These are phyloP conservation scores for Pitangus sulphuratus DNA, from an alignment of 2,797 vertebrate genomes.

Conservation along the genomic window DNA sequence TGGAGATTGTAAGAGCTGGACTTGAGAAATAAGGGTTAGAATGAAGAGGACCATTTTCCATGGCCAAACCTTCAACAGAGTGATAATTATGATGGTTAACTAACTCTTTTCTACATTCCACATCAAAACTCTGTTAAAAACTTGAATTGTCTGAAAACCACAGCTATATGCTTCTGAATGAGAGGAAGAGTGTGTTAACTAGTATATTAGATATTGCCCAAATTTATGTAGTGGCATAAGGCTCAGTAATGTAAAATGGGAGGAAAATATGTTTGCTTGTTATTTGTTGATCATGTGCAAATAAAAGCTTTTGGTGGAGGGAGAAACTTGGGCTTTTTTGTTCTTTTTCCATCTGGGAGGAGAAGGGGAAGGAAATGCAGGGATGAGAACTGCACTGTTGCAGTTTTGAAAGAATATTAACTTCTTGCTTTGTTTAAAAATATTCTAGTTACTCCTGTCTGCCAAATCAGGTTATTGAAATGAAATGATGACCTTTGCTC, in stretches of 20 bases:
- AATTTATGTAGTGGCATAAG: background rate
- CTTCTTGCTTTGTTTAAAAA: slow-evolving; percentile 29
- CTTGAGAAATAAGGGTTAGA: background rate
- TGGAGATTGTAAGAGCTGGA: background rate
- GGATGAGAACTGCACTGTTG: background rate
- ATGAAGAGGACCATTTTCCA: fast-evolving
- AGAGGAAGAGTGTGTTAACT: background rate
- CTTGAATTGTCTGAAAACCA: background rate
- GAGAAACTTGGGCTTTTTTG: background rate
- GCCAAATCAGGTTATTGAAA: slow-evolving; percentile 39
- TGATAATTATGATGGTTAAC: background rate
- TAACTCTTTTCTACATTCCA: fast-evolving
- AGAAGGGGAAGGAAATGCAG: background rate
- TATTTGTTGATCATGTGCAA: background rate
- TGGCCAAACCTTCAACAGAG: background rate
- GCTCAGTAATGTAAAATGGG: background rate
- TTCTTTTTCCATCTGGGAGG: background rate
- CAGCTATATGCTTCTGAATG: background rate
- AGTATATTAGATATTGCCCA: background rate
- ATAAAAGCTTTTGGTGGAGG: background rate
- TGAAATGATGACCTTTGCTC: background rate
- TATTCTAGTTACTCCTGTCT: background rate
- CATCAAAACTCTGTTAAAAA: background rate
- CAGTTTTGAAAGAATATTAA: slow-evolving; percentile 4
- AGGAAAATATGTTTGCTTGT: background rate